Conservation (phyloP, 1,140 invertebrate genomes). For the Temnothorax curvispinosus region DNA sequence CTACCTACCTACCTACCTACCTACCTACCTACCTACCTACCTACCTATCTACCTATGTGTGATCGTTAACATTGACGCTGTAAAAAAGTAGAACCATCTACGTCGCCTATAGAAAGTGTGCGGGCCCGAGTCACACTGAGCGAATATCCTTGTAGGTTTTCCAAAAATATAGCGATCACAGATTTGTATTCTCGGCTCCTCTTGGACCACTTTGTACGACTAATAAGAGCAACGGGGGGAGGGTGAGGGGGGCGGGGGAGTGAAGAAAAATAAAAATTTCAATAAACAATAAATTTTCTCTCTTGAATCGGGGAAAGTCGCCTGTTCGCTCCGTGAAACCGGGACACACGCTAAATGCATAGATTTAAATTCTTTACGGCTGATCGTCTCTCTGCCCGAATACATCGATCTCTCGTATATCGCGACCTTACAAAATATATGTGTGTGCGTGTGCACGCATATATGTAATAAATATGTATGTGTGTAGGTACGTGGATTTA, state of each 20-base stretch:
- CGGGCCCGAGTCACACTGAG: conserved; percentile 3
- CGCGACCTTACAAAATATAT: conserved; percentile 43
- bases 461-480: not conserved
- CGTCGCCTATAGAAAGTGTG: conserved; percentile 12
- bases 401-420: conserved; percentile 18
- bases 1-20: conserved; percentile 6
- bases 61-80: conserved; percentile 45
- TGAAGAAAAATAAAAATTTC: not conserved
- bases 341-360: conserved; percentile 3
- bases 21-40: conserved; percentile 1
- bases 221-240: not conserved
- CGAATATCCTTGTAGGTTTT: not conserved
- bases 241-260: not conserved
- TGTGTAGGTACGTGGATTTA: conserved; percentile 24
- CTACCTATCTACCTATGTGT: not conserved
- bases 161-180: conserved; percentile 10
- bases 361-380: conserved; percentile 19
- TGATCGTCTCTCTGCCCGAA: conserved; percentile 1
- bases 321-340: conserved; percentile 21
- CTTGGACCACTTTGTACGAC: conserved; percentile 25
- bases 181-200: not conserved
- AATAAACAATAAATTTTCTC: conserved; percentile 3
- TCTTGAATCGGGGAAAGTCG: not conserved
- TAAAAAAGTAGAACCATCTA: conserved; percentile 55
- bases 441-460: not conserved